phyloP scores from a whole-genome alignment of 2,888 invertebrate genomes.

The Protula sp. region DNA sequence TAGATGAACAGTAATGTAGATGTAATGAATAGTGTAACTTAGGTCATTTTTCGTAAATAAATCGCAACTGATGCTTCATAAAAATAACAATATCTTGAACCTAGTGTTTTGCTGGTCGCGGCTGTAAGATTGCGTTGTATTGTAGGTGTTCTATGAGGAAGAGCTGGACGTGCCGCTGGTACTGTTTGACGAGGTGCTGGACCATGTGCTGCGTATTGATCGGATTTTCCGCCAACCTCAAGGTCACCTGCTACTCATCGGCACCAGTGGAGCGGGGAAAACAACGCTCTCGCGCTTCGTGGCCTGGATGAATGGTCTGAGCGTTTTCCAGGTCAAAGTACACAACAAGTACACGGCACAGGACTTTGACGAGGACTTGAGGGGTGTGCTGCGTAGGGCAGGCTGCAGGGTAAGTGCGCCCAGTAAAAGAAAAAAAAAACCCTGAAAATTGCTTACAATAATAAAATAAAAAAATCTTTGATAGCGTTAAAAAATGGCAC shows the following conservation, averaged over 20 bases:
- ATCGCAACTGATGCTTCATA: no score
- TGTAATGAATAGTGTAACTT: no score
- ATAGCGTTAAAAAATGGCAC: no score
- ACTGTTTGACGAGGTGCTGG: conserved; percentile 96
- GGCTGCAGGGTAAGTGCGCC: conserved; percentile 55
- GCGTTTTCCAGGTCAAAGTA: conserved; percentile 98
- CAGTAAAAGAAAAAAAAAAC: no score
- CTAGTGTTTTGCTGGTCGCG: no score
- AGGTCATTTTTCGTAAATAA: no score
- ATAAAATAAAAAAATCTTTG: no score
- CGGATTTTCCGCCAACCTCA: conserved; percentile 98
- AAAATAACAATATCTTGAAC: no score
- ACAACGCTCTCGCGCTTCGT: conserved; percentile 98
- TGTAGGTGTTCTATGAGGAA: conserved; percentile 93
- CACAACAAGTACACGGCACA: conserved; percentile 98
- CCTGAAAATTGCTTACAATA: no score
- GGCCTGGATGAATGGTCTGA: conserved; percentile 99
- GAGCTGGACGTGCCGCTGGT: conserved; percentile 97
- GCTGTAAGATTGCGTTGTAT: no score
- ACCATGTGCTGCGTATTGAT: conserved; percentile 97
- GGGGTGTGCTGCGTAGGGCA: conserved; percentile 60
- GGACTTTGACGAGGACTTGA: conserved; percentile 97
- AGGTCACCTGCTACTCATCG: conserved; percentile 93
- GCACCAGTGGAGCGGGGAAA: conserved; percentile 98
- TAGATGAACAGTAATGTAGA: no score